phyloP scores from a whole-genome alignment of 1,140 invertebrate genomes.

The Scylla paramamosain region DNA sequence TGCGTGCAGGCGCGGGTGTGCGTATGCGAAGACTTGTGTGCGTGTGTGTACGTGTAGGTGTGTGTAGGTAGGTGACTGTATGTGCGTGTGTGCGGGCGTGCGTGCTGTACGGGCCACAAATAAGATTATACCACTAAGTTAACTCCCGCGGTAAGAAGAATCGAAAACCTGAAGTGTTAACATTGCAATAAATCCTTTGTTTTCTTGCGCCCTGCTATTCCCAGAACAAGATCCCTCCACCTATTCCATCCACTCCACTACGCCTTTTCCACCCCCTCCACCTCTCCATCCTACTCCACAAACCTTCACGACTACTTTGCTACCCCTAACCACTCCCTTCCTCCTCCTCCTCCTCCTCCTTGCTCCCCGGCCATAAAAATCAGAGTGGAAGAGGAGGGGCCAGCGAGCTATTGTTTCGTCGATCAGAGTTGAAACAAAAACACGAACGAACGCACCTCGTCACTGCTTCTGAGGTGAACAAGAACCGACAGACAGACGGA shows the following conservation, averaged over 20 bases:
- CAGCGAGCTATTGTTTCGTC: no score
- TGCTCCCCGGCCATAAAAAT: not conserved
- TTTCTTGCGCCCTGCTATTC: not conserved
- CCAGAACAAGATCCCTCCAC: not conserved
- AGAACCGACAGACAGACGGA: no score
- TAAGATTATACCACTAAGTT: not conserved
- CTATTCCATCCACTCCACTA: not conserved
- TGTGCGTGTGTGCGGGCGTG: slow-evolving; percentile 52
- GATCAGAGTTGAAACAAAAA: no score
- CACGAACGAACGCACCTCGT: no score
- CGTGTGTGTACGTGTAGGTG: not conserved
- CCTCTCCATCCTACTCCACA: not conserved
- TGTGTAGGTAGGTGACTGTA: slow-evolving; percentile 38
- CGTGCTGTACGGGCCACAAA: not conserved
- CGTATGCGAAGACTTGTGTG: not conserved
- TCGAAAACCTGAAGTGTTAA: not conserved
- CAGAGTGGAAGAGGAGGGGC: no score
- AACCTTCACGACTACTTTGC: no score
- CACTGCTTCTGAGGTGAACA: no score
- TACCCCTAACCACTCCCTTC: no score
- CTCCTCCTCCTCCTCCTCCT: not conserved
- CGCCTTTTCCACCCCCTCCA: not conserved
- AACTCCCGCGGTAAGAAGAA: not conserved
- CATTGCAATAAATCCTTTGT: not conserved
- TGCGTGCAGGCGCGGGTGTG: not conserved